These are phyloP conservation scores for Guaruba guarouba DNA, from an alignment of 2,113 vertebrate species.

Conservation along the genomic window DNA sequence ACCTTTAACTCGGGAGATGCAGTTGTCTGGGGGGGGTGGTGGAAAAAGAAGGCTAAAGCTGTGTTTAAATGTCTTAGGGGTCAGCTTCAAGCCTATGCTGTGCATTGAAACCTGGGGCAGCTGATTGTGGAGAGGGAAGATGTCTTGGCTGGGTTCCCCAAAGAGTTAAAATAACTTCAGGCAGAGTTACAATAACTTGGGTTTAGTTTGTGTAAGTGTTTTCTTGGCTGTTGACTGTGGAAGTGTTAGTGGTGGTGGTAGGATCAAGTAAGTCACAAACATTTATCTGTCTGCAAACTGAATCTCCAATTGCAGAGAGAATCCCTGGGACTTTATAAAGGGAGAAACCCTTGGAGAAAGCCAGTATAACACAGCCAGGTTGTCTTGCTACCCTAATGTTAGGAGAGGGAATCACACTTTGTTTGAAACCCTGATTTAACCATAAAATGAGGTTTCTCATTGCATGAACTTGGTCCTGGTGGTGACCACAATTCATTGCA, in stretches of 20 bases:
- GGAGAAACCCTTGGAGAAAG: not conserved
- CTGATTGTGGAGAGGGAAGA: too few species aligned
- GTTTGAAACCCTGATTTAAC: not conserved
- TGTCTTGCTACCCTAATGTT: not conserved
- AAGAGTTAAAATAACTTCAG: not conserved
- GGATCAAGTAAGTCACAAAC: not conserved
- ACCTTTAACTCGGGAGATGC: not conserved
- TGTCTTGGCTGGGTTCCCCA: rapidly evolving
- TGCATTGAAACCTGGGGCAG: not conserved
- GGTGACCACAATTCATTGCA: rapidly evolving
- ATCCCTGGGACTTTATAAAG: not conserved
- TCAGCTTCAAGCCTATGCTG: not conserved
- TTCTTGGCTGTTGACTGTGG: not conserved
- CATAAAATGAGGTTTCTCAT: not conserved
- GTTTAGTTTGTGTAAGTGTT: not conserved
- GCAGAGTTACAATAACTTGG: not conserved
- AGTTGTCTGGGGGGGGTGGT: rapidly evolving
- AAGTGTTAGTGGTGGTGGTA: not conserved
- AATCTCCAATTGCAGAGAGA: not conserved
- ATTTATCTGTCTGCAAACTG: not conserved
- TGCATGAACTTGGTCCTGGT: not conserved
- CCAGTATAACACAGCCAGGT: rapidly evolving
- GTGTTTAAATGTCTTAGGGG: not conserved
- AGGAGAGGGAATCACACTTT: not conserved
- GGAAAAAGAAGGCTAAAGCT: not conserved